Conservation (phyloP, 2,113 vertebrate species). For the Trogon melanurus region DNA sequence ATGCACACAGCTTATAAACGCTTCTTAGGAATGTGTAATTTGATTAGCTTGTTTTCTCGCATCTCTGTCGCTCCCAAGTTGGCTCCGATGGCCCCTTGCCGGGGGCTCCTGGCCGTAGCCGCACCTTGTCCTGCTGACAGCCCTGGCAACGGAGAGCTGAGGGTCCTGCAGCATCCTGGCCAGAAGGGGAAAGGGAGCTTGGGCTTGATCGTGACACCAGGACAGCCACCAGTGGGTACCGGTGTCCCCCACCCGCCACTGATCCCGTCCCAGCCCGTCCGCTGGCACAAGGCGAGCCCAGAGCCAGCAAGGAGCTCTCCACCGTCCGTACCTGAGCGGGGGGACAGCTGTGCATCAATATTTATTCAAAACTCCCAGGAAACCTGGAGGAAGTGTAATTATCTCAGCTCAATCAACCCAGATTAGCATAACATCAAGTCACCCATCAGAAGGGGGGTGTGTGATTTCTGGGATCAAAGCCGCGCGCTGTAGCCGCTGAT, state of each 20-base stretch:
- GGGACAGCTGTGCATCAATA: constrained; percentile 78
- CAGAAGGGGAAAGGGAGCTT: fast-evolving
- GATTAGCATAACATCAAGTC: constrained; percentile 75
- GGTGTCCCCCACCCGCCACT: fast-evolving
- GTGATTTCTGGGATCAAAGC: constrained; percentile 78
- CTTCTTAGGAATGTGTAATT: constrained; percentile 76
- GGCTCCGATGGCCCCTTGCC: not conserved
- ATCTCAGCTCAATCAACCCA: constrained; percentile 76
- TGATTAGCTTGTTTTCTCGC: constrained; percentile 68
- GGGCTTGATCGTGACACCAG: fast-evolving
- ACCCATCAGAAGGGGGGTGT: constrained; percentile 67
- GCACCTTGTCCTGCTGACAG: fast-evolving
- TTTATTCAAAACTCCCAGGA: constrained; percentile 76
- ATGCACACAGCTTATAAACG: constrained; percentile 65
- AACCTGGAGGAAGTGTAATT: constrained; percentile 77
- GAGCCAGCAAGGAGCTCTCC: not conserved
- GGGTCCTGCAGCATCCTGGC: not conserved
- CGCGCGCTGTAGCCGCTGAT: constrained; percentile 48
- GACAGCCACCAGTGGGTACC: not conserved
- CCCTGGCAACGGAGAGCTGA: fast-evolving
- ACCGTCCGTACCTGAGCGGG: constrained; percentile 9
- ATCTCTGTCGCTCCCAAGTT: constrained; percentile 10
- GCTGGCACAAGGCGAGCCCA: fast-evolving
- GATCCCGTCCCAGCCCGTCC: not conserved
- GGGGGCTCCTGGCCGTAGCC: not conserved